Percentiles rank a stretch among this genome's conserved stretches.
Evolutionary conservation across 2,888 invertebrate genomes (phyloP).

Genomic region (Parthenolecanium corni): DNA sequence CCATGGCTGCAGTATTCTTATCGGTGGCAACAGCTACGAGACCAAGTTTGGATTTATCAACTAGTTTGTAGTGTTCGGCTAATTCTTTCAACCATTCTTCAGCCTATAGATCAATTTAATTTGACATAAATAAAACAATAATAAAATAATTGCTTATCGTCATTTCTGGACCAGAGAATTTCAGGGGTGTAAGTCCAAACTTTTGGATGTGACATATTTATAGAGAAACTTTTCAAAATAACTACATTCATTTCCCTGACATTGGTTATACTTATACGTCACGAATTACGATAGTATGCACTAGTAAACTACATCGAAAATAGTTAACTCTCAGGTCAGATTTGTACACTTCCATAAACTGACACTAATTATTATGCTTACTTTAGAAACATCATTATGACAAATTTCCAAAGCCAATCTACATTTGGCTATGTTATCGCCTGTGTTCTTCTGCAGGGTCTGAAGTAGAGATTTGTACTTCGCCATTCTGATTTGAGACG

Average conservation of each 20-base stretch:
- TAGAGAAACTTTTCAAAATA: too few species aligned
- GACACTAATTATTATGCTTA: slow-evolving; percentile 37
- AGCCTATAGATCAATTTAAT: slow-evolving; percentile 48
- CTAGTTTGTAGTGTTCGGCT: slow-evolving; percentile 81
- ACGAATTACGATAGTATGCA: too few species aligned
- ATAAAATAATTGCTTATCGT: too few species aligned
- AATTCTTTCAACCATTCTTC: slow-evolving; percentile 85
- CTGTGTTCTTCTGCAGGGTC: slow-evolving; percentile 82
- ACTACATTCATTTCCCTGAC: too few species aligned
- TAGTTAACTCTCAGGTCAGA: too few species aligned
- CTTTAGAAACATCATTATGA: slow-evolving; percentile 74
- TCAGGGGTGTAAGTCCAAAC: too few species aligned
- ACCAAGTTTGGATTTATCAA: slow-evolving; percentile 69
- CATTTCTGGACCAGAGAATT: too few species aligned
- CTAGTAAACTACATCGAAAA: too few species aligned
- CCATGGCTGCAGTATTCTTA: slow-evolving; percentile 57
- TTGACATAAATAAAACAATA: too few species aligned
- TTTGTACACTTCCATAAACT: too few species aligned
- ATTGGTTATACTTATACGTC: too few species aligned
- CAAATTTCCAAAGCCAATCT: slow-evolving; percentile 87
- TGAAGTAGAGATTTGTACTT: slow-evolving; percentile 61
- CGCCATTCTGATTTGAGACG: slow-evolving; percentile 6
- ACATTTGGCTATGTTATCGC: slow-evolving; percentile 90
- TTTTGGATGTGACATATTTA: too few species aligned
- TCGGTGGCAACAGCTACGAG: slow-evolving; percentile 67